phyloP scores from a whole-genome alignment of 2,888 invertebrate genomes.

The Xestia rhomboidea region DNA sequence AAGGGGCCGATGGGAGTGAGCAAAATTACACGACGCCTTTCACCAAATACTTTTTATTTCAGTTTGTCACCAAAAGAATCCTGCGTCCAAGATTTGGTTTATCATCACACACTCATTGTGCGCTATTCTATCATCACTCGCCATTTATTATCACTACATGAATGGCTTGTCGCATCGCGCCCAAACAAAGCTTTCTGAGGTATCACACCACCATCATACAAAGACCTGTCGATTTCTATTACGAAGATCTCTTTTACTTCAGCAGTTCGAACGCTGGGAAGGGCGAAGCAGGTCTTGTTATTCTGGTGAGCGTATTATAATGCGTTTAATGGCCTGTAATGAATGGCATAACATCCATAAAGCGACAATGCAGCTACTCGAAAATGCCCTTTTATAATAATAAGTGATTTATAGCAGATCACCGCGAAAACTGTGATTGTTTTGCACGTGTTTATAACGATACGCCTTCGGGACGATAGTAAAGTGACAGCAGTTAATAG shows the following conservation, averaged over 20 bases:
- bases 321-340: conserved; percentile 90
- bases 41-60: conserved; percentile 23
- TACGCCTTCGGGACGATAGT: conserved; percentile 76
- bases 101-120: conserved; percentile 72
- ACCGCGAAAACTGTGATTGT: conserved; percentile 83
- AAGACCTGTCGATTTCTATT: conserved; percentile 78
- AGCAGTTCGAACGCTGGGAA: conserved; percentile 26
- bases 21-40: background rate
- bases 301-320: conserved; percentile 84
- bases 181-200: conserved; percentile 89
- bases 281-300: conserved; percentile 69
- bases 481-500: conserved; percentile 65
- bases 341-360: conserved; percentile 91
- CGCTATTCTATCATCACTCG: conserved; percentile 82
- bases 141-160: conserved; percentile 88
- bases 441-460: conserved; percentile 86
- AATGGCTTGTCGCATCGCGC: conserved; percentile 89
- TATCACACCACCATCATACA: conserved; percentile 78
- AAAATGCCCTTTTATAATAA: conserved; percentile 89
- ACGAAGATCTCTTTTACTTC: conserved; percentile 65
- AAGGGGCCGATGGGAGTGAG: background rate
- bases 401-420: conserved; percentile 87
- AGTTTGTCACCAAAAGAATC: conserved; percentile 26
- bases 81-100: conserved; percentile 60
- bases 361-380: conserved; percentile 89